Evolutionary conservation across 2,888 invertebrate genomes (phyloP).

Genomic region (Lasioglossum morio): DNA sequence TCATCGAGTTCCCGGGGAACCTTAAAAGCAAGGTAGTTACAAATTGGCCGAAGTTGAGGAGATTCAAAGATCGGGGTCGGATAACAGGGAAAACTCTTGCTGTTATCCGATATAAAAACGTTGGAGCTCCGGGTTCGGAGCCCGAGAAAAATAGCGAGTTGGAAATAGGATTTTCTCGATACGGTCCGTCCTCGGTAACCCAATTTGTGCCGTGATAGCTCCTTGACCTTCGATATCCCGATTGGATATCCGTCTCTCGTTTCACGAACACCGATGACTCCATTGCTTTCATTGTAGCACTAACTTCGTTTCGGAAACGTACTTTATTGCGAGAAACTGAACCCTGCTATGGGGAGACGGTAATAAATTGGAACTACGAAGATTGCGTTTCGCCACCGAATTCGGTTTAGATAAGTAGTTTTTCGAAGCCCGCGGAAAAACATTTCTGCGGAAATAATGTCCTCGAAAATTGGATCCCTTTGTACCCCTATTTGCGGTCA

Average conservation of each 20-base stretch:
- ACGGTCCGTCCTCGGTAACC: slow-evolving; percentile 65
- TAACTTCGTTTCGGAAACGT: slow-evolving; percentile 62
- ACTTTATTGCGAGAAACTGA: slow-evolving; percentile 40
- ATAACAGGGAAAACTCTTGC: slow-evolving; percentile 57
- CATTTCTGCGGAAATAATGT: slow-evolving; percentile 2
- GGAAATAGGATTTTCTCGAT: slow-evolving; percentile 66
- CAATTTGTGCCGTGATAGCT: slow-evolving; percentile 73
- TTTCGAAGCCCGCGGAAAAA: not conserved
- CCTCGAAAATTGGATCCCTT: slow-evolving; percentile 4
- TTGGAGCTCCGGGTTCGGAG: slow-evolving; percentile 33
- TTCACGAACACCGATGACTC: slow-evolving; percentile 54
- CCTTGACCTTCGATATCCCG: slow-evolving; percentile 74
- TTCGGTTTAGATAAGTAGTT: slow-evolving; percentile 20
- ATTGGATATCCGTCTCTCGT: slow-evolving; percentile 73
- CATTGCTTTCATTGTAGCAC: slow-evolving; percentile 52
- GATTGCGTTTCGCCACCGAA: slow-evolving; percentile 20
- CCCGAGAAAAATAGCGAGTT: slow-evolving; percentile 67
- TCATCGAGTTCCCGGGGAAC: slow-evolving; percentile 15
- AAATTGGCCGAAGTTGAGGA: slow-evolving; percentile 51
- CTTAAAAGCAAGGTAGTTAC: slow-evolving; percentile 41
- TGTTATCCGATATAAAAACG: slow-evolving; percentile 67
- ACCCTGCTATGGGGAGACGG: slow-evolving; percentile 2
- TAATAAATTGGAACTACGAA: slow-evolving; percentile 41
- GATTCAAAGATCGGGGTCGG: slow-evolving; percentile 58
- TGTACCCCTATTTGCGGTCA: not conserved